Percentiles rank a stretch among this genome's conserved stretches.
These are phyloP conservation scores for Melanotaenia trifasciata DNA, from an alignment of 2,797 vertebrate genomes.

Conservation along the genomic window DNA sequence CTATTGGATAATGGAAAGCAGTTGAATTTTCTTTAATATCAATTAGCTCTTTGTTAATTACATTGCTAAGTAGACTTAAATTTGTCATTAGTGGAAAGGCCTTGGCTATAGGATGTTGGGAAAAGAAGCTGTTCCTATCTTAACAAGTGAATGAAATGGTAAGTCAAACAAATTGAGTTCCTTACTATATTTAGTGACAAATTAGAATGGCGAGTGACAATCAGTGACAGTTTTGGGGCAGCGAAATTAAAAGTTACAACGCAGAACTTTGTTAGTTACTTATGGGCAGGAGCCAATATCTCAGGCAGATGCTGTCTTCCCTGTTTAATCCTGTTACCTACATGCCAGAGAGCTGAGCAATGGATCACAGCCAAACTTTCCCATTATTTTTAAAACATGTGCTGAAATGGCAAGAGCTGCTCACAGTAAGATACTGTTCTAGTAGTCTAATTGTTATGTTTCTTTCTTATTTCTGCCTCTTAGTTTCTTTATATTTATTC, in stretches of 20 bases:
- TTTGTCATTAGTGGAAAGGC: too few species aligned
- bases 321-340: slow-evolving; percentile 27
- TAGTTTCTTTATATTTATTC: slow-evolving; percentile 3
- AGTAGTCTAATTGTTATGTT: too few species aligned
- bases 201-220: slow-evolving; percentile 29
- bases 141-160: background rate
- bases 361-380: slow-evolving; percentile 17
- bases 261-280: slow-evolving; percentile 24
- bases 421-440: background rate
- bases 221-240: slow-evolving; percentile 27
- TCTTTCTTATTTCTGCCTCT: background rate
- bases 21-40: background rate
- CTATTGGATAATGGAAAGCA: background rate
- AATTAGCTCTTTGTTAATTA: background rate
- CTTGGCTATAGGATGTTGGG: too few species aligned
- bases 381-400: background rate
- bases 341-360: slow-evolving; percentile 5
- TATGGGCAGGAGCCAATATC: slow-evolving; percentile 4
- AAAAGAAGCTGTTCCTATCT: background rate
- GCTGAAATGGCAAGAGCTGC: slow-evolving; percentile 10
- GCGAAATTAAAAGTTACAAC: slow-evolving; percentile 35
- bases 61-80: background rate
- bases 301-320: slow-evolving; percentile 3
- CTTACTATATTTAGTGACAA: slow-evolving; percentile 18
- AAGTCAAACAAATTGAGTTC: background rate